A percentile compares a stretch with the other conserved stretches of the same genome.
phyloP scores from a whole-genome alignment of 2,888 invertebrate species.

The Callyntrura guangdongensis region DNA sequence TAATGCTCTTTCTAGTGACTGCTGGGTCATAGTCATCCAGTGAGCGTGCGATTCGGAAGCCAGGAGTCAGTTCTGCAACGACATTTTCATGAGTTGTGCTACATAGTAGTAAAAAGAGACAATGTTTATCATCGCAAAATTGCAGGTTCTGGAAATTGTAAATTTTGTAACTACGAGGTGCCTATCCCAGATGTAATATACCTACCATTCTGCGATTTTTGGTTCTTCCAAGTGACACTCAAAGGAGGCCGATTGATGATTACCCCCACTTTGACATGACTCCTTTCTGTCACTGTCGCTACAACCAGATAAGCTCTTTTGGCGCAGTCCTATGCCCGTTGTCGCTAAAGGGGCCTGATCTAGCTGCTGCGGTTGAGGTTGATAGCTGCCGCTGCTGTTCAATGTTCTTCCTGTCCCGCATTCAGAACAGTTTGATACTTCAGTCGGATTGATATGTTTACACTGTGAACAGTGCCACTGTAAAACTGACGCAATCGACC shows the following conservation, averaged over 20 bases:
- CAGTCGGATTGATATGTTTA: conserved; percentile 95
- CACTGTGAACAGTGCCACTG: conserved; percentile 97
- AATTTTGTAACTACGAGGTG: too few relatives aligned
- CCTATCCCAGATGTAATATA: background rate
- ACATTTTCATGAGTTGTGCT: conserved; percentile 84
- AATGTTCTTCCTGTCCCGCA: conserved; percentile 88
- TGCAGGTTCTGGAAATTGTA: background rate
- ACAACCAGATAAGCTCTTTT: conserved; percentile 67
- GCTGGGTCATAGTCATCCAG: conserved; percentile 76
- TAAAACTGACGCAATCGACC: conserved; percentile 97
- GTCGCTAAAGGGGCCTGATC: conserved; percentile 16
- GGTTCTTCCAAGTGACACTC: conserved; percentile 84
- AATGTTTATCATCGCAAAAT: background rate
- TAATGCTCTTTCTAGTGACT: background rate
- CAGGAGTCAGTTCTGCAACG: conserved; percentile 57
- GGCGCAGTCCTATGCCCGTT: conserved; percentile 22
- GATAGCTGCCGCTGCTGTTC: conserved; percentile 21
- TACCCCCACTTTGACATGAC: conserved; percentile 46
- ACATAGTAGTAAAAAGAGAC: conserved; percentile 1
- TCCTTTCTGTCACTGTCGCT: conserved; percentile 21
- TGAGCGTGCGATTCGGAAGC: conserved; percentile 50
- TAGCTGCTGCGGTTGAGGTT: conserved; percentile 20
- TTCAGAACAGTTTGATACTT: conserved; percentile 93
- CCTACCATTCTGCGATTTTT: conserved; percentile 84
- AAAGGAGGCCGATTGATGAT: conserved; percentile 82